Evolutionary conservation across 2,797 vertebrate genomes (phyloP).

Genomic region (Cygnus olor): DNA sequence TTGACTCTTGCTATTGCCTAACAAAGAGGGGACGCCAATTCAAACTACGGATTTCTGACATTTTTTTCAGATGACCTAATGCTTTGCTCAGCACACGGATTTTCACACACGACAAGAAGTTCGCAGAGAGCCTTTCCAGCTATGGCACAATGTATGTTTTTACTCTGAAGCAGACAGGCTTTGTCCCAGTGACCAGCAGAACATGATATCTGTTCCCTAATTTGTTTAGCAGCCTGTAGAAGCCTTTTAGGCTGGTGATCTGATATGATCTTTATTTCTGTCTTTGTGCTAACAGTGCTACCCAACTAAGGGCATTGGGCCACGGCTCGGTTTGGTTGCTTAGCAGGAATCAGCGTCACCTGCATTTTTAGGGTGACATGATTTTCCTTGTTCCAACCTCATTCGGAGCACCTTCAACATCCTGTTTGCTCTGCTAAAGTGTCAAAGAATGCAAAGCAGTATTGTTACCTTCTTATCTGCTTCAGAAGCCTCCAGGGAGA

Average conservation of each 20-base stretch:
- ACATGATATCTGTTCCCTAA: slow-evolving; percentile 21
- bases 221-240: slow-evolving; percentile 27
- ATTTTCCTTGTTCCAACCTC: neutral
- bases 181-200: neutral
- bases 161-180: slow-evolving; percentile 17
- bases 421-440: slow-evolving; percentile 4
- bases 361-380: slow-evolving; percentile 13
- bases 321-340: neutral
- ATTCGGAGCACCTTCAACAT: slow-evolving; percentile 4
- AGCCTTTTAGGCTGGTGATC: neutral
- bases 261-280: slow-evolving; percentile 38
- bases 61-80: neutral
- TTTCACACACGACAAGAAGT: neutral
- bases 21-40: neutral
- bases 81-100: neutral
- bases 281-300: neutral
- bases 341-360: neutral
- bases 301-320: neutral
- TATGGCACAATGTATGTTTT: neutral
- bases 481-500: slow-evolving; percentile 35
- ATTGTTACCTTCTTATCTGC: slow-evolving; percentile 30
- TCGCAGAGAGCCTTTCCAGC: neutral
- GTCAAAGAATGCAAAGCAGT: slow-evolving; percentile 48
- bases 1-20: neutral
- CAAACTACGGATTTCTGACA: neutral